Conservation (phyloP, 2,113 vertebrate species). For the Chaetodon trifascialis region DNA sequence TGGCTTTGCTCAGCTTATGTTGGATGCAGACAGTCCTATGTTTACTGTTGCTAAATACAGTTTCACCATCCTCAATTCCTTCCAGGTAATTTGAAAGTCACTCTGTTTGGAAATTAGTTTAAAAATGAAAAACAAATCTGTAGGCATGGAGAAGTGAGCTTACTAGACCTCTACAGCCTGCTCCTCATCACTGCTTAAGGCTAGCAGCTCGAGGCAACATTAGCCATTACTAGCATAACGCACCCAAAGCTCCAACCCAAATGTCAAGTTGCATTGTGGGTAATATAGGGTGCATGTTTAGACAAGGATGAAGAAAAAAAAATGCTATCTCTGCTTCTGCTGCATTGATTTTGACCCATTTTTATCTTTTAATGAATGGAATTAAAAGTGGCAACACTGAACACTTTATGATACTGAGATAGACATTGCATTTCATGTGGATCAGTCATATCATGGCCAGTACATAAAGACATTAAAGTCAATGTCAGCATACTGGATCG, state of each 20-base stretch:
- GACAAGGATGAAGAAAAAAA: no score
- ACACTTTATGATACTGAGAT: no score
- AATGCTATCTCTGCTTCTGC: no score
- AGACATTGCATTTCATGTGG: no score
- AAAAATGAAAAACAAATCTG: no score
- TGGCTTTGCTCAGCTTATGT: conserved; percentile 72
- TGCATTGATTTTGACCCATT: no score
- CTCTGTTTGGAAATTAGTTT: not conserved
- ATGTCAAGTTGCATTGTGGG: not conserved
- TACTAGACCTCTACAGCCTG: not conserved
- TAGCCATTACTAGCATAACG: not conserved
- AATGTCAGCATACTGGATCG: no score
- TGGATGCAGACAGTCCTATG: fast-evolving
- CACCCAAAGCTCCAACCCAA: not conserved
- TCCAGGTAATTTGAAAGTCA: conserved; percentile 81
- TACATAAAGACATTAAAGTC: no score
- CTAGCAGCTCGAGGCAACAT: not conserved
- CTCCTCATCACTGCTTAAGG: not conserved
- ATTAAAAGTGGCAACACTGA: no score
- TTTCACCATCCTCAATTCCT: conserved; percentile 85
- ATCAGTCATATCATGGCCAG: no score
- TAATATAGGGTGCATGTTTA: not conserved
- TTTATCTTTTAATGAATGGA: no score
- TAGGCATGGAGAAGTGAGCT: not conserved
- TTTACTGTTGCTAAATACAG: conserved; percentile 26